phyloP scores from a whole-genome alignment of 2,797 vertebrate species.

The Otolemur crassicaudatus region DNA sequence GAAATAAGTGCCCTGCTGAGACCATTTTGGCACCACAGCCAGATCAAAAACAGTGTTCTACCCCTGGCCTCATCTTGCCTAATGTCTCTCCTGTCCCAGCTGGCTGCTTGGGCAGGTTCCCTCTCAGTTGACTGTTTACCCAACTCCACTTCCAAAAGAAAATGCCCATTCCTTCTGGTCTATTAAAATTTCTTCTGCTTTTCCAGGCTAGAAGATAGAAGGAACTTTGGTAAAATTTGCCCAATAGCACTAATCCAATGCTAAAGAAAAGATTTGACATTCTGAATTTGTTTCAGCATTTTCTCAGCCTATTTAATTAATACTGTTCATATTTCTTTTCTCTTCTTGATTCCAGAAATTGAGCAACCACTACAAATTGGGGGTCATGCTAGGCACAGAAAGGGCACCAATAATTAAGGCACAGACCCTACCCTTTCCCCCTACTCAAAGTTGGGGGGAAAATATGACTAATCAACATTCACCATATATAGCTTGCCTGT shows the following conservation, averaged over 20 bases:
- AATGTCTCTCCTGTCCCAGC: neutral
- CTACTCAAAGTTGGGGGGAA: neutral
- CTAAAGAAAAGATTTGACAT: neutral
- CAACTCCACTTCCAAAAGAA: constrained; percentile 54
- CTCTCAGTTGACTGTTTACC: constrained; percentile 44
- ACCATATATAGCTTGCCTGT: neutral
- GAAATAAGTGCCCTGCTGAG: constrained; percentile 38
- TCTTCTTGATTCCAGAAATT: constrained; percentile 52
- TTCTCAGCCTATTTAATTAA: constrained; percentile 25
- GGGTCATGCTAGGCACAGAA: neutral
- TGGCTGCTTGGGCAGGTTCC: neutral
- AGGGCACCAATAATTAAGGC: neutral
- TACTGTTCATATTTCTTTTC: constrained; percentile 20
- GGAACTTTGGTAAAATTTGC: constrained; percentile 31
- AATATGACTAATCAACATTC: neutral
- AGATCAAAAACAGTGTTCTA: constrained; percentile 11
- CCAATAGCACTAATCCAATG: constrained; percentile 9
- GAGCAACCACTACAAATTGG: constrained; percentile 2
- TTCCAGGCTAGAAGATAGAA: constrained; percentile 12
- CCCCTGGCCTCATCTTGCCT: neutral
- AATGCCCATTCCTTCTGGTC: neutral
- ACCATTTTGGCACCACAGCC: neutral
- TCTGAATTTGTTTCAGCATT: constrained; percentile 39
- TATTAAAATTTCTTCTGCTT: constrained; percentile 56
- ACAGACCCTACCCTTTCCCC: neutral